Conservation (phyloP, 2,888 invertebrate species). For the Eutolmus rufibarbis region DNA sequence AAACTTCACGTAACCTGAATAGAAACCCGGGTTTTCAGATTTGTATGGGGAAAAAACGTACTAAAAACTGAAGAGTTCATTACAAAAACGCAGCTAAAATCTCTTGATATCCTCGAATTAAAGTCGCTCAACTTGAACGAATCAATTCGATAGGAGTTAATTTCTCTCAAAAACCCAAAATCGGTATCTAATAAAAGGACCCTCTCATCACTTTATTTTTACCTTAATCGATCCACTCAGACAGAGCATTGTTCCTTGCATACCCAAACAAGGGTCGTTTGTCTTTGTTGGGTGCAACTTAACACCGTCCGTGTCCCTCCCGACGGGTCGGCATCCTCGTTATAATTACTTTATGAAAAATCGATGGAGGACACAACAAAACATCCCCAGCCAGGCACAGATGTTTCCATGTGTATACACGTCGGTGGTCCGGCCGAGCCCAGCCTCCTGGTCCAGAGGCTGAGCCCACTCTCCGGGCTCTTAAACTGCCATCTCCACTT, state of each 20-base stretch:
- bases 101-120: background rate
- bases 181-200: background rate
- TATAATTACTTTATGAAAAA: slow-evolving; percentile 48
- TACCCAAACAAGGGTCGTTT: slow-evolving; percentile 5
- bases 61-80: too few species aligned
- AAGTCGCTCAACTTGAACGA: background rate
- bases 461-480: background rate
- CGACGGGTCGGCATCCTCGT: background rate
- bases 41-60: too few species aligned
- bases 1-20: too few species aligned
- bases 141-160: background rate
- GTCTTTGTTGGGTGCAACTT: background rate
- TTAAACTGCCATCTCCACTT: slow-evolving; percentile 27
- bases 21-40: too few species aligned
- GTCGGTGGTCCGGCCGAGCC: background rate
- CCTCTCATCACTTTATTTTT: background rate
- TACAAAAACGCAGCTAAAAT: too few species aligned
- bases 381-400: slow-evolving; percentile 14
- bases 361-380: slow-evolving; percentile 43
- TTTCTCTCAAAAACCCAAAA: background rate
- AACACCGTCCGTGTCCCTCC: background rate
- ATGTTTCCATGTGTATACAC: slow-evolving; percentile 27
- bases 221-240: slow-evolving; percentile 27
- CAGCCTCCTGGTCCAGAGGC: background rate
- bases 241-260: slow-evolving; percentile 27